Evolutionary conservation across 2,113 vertebrate species (phyloP).

Genomic region (Hydropotes inermis): DNA sequence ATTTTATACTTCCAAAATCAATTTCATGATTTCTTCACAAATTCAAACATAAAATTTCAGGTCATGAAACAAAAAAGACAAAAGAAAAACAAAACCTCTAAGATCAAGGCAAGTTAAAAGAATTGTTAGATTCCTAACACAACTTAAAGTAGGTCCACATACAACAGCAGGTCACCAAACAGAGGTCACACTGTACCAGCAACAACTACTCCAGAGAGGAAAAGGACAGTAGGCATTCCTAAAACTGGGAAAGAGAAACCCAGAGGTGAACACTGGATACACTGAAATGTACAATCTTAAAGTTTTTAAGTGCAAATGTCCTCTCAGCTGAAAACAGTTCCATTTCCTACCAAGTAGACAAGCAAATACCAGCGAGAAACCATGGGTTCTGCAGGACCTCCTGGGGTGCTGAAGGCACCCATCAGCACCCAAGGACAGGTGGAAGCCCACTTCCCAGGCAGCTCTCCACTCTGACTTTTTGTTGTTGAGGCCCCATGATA

Average conservation of each 20-base stretch:
- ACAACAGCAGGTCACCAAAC: not conserved
- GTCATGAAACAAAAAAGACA: not conserved
- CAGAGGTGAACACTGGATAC: fast-evolving
- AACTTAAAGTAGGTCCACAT: not conserved
- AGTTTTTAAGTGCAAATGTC: not conserved
- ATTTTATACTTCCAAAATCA: not conserved
- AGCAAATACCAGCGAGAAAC: not conserved
- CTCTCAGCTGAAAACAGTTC: not conserved
- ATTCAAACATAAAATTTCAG: not conserved
- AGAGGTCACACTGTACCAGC: no score
- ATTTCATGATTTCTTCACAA: not conserved
- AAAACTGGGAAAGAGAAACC: no score
- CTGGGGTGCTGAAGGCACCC: not conserved
- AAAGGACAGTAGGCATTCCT: not conserved
- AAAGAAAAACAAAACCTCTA: not conserved
- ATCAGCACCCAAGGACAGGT: not conserved
- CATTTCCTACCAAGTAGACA: not conserved
- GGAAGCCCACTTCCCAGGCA: not conserved
- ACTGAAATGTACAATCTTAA: not conserved
- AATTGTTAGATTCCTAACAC: not conserved
- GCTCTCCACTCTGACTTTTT: not conserved
- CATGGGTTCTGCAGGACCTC: not conserved
- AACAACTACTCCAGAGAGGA: not conserved
- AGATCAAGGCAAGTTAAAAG: not conserved
- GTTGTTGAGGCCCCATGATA: not conserved